Evolutionary conservation across 1,140 invertebrate species (phyloP).

Genomic region (Anoplophora glabripennis): DNA sequence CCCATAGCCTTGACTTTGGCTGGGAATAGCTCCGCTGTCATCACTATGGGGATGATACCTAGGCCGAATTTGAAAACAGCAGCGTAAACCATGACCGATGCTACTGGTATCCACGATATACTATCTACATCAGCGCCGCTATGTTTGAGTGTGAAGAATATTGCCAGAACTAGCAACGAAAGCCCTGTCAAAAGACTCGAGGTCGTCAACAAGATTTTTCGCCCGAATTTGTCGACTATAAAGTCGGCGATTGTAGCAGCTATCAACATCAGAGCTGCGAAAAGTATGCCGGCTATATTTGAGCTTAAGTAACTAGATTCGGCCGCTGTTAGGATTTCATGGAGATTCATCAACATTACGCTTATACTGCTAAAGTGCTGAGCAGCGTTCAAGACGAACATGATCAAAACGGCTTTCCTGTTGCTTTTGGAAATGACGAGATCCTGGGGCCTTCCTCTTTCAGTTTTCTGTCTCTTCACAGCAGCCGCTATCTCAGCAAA

Average conservation of each 20-base stretch:
- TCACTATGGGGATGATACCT: slow-evolving; percentile 66
- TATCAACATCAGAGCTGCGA: slow-evolving; percentile 45
- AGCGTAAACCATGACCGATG: slow-evolving; percentile 35
- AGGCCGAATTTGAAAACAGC: slow-evolving; percentile 35
- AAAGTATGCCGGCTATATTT: slow-evolving; percentile 45
- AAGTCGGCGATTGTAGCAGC: slow-evolving; percentile 39
- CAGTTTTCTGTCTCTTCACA: slow-evolving; percentile 33
- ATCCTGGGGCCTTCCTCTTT: slow-evolving; percentile 33
- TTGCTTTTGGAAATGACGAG: slow-evolving; percentile 36
- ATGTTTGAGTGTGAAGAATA: slow-evolving; percentile 38
- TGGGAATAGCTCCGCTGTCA: slow-evolving; percentile 69
- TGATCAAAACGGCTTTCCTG: slow-evolving; percentile 34
- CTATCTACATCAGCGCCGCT: slow-evolving; percentile 11
- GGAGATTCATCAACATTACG: slow-evolving; percentile 57
- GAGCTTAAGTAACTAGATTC: slow-evolving; percentile 35
- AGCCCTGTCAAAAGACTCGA: slow-evolving; percentile 32
- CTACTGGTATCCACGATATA: slow-evolving; percentile 33
- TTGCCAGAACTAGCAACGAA: slow-evolving; percentile 25
- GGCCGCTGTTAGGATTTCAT: slow-evolving; percentile 50
- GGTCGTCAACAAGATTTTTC: slow-evolving; percentile 48
- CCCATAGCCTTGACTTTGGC: slow-evolving; percentile 55
- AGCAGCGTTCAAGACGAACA: slow-evolving; percentile 53
- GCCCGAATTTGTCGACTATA: slow-evolving; percentile 48
- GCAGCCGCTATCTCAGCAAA: slow-evolving; percentile 47
- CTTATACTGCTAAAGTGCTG: slow-evolving; percentile 54